Percentiles rank a stretch among this genome's conserved stretches.
Evolutionary conservation across 2,797 vertebrate species (phyloP).

Genomic region (Phataginus tetradactyla): DNA sequence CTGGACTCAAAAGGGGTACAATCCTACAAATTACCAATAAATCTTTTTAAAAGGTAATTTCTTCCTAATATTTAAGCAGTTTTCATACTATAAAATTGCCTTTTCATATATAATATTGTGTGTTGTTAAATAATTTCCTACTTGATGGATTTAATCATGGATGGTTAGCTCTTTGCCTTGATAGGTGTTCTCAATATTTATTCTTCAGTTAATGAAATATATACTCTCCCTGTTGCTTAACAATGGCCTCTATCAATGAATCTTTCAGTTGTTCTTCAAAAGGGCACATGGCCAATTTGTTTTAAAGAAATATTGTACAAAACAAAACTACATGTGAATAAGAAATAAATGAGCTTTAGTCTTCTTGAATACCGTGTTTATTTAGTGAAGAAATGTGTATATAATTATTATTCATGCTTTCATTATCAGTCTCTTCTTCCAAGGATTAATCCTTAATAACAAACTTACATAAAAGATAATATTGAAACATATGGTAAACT

Average conservation of each 20-base stretch:
- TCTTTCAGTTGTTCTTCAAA: not conserved
- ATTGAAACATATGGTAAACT: slow-evolving; percentile 52
- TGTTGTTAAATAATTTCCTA: slow-evolving; percentile 1
- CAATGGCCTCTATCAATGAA: not conserved
- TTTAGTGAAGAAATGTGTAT: not conserved
- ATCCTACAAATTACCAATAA: not conserved
- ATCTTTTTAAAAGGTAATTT: not conserved
- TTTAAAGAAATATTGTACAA: not conserved
- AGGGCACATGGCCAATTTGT: not conserved
- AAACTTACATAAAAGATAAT: not conserved
- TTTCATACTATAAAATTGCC: not conserved
- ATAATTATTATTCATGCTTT: not conserved
- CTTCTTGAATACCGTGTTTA: not conserved
- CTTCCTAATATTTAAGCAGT: not conserved
- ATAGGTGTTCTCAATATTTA: slow-evolving; percentile 42
- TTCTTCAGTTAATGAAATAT: not conserved
- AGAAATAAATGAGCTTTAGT: slow-evolving; percentile 12
- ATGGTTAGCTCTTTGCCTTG: not conserved
- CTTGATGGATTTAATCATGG: slow-evolving; percentile 11
- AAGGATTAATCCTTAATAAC: not conserved
- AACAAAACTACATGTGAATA: not conserved
- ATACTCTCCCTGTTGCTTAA: not conserved
- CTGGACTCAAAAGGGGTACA: not conserved
- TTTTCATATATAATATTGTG: slow-evolving; percentile 5
- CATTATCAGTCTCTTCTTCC: not conserved